These are phyloP conservation scores for Melanotaenia duboulayi DNA, from an alignment of 2,113 vertebrate species.

Conservation along the genomic window DNA sequence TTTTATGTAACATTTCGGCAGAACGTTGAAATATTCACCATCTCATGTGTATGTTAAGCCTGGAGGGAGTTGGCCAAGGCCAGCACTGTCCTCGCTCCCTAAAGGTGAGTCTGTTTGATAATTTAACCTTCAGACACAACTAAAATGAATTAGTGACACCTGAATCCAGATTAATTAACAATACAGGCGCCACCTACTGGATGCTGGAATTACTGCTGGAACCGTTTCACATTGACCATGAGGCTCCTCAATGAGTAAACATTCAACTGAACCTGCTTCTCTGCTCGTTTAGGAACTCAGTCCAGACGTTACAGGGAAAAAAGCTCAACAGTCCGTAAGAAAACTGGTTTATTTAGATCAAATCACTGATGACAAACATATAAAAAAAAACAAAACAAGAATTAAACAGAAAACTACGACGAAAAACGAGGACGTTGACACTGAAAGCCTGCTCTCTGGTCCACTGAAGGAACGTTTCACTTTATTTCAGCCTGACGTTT, in stretches of 20 bases:
- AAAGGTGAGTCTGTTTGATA: no score
- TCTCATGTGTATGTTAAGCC: no score
- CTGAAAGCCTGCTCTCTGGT: not conserved
- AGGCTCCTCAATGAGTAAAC: constrained; percentile 31
- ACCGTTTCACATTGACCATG: no score
- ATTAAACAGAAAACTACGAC: constrained; percentile 45
- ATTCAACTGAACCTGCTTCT: not conserved
- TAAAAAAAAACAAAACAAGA: constrained; percentile 44
- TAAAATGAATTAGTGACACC: no score
- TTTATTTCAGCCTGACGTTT: not conserved
- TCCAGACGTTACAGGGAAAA: constrained; percentile 9
- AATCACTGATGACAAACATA: constrained; percentile 46
- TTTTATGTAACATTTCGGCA: no score
- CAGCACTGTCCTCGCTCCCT: no score
- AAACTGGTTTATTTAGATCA: constrained; percentile 67
- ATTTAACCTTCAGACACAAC: no score
- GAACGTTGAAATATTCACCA: no score
- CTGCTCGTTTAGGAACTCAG: no score
- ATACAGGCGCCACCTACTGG: not conserved
- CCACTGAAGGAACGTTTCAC: not conserved
- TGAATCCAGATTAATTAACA: constrained; percentile 9
- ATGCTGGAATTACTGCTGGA: not conserved
- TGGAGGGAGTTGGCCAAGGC: no score
- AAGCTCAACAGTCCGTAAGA: constrained; percentile 32
- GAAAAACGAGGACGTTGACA: constrained; percentile 36